A percentile compares a stretch with the other conserved stretches of the same genome.
Conservation (phyloP, 2,113 vertebrate species). For the Apodemus speciosus region DNA sequence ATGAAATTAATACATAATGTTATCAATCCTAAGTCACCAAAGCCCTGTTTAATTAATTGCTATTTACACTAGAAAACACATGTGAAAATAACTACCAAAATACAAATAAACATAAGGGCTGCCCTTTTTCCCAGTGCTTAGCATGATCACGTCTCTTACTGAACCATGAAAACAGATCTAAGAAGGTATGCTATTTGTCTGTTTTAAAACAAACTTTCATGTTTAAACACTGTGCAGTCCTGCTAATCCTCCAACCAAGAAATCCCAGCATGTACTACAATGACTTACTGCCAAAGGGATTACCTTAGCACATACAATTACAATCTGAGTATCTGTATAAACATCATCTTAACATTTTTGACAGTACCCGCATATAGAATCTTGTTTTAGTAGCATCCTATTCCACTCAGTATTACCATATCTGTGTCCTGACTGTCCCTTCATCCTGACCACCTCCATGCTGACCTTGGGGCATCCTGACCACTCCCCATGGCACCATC, state of each 20-base stretch:
- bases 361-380: conserved; percentile 19
- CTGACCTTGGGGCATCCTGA: not conserved
- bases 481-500: not conserved
- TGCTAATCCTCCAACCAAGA: not conserved
- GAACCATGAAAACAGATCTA: not conserved
- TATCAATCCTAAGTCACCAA: conserved; percentile 11
- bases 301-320: not conserved
- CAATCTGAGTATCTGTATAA: conserved; percentile 11
- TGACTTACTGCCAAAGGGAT: not conserved
- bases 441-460: not conserved
- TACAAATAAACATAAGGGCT: conserved; percentile 22
- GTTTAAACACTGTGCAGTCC: not conserved
- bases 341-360: conserved; percentile 1
- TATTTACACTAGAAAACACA: conserved; percentile 32
- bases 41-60: not conserved
- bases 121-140: not conserved
- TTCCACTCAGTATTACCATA: not conserved
- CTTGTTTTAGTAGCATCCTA: not conserved
- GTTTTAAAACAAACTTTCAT: conserved; percentile 3
- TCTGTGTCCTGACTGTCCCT: not conserved
- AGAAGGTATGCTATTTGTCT: not conserved
- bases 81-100: not conserved
- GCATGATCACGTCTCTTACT: not conserved
- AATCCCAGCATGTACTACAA: not conserved
- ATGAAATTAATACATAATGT: not conserved